Percentiles rank a stretch among this genome's conserved stretches.
phyloP scores from a whole-genome alignment of 92 coral and sea anemone species.

The Umimayanthus kanabou region DNA sequence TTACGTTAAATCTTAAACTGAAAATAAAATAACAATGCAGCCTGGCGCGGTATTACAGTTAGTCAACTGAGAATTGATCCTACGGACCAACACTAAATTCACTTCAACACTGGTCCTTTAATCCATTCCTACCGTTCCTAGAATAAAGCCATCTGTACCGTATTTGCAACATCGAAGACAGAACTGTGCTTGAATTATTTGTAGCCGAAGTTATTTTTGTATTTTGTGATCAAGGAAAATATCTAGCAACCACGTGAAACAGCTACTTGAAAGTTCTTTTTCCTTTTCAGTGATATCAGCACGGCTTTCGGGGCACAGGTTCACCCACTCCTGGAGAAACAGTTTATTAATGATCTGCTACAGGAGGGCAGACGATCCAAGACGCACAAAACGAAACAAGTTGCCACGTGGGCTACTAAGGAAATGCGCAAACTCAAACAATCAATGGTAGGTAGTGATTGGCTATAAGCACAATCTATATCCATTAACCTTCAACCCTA shows the following conservation, averaged over 20 bases:
- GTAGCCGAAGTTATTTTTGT: too few relatives aligned
- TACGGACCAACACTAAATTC: too few relatives aligned
- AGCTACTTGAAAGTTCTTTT: neutral
- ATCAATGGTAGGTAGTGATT: slow-evolving; percentile 63
- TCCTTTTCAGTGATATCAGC: slow-evolving; percentile 80
- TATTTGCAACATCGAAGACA: too few relatives aligned
- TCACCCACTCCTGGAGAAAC: slow-evolving; percentile 87
- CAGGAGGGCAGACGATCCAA: slow-evolving; percentile 99
- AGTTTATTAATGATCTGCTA: slow-evolving; percentile 82
- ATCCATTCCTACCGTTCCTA: neutral
- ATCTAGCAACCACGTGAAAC: too few relatives aligned
- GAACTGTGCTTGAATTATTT: too few relatives aligned
- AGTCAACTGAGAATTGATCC: too few relatives aligned
- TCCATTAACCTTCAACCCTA: too few relatives aligned
- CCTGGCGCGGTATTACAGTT: too few relatives aligned
- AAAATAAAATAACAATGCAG: too few relatives aligned
- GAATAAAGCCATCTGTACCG: neutral
- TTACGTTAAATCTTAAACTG: too few relatives aligned
- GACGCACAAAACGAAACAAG: slow-evolving; percentile 88
- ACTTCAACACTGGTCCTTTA: too few relatives aligned
- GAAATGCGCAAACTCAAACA: slow-evolving; percentile 96
- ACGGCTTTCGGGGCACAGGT: slow-evolving; percentile 89
- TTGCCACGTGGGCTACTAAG: slow-evolving; percentile 98
- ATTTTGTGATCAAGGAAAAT: too few relatives aligned
- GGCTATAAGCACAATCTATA: neutral